Conservation (phyloP, 2,888 invertebrate species). For the Meiosimyza platycephala region DNA sequence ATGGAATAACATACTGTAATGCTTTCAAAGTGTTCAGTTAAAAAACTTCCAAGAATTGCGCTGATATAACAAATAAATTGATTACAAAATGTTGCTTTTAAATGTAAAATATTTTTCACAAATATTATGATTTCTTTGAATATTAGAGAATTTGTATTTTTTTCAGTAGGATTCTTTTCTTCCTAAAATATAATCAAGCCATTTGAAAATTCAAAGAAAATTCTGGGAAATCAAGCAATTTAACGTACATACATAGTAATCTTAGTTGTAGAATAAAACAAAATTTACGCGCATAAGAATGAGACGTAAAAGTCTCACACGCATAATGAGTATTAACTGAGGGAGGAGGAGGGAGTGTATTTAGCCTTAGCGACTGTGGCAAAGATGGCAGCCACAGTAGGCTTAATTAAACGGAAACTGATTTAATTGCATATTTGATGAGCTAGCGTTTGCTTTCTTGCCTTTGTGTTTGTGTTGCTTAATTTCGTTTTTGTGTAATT, state of each 20-base stretch:
- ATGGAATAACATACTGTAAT: too few species aligned
- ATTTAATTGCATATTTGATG: conserved; percentile 66
- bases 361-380: neutral
- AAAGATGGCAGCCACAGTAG: conserved; percentile 39
- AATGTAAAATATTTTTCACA: neutral
- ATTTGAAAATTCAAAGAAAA: too few species aligned
- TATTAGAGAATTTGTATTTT: neutral
- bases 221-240: too few species aligned
- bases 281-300: too few species aligned
- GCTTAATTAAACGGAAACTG: conserved; percentile 66
- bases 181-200: neutral
- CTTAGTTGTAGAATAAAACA: too few species aligned
- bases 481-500: conserved; percentile 35
- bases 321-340: too few species aligned
- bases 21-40: too few species aligned
- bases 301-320: too few species aligned
- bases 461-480: conserved; percentile 44
- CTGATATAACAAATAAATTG: neutral
- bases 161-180: neutral
- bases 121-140: neutral
- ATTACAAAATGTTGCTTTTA: neutral
- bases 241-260: too few species aligned
- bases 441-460: conserved; percentile 49
- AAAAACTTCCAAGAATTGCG: neutral
- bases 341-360: too few species aligned